These are phyloP conservation scores for Cyclura pinguis DNA, from an alignment of 2,797 vertebrate genomes.

Conservation along the genomic window DNA sequence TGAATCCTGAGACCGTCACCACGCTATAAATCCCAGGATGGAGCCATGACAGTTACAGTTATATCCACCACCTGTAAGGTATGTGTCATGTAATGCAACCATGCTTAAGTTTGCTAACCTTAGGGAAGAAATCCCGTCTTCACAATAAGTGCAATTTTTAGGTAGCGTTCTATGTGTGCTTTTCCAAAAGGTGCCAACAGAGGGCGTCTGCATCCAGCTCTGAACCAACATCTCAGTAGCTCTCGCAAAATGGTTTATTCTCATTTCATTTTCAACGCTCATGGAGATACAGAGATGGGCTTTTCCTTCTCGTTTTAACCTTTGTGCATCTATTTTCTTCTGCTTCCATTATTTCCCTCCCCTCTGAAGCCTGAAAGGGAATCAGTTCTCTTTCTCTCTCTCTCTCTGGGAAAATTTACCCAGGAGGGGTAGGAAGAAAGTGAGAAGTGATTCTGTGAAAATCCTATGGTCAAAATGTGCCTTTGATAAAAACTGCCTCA, in stretches of 20 bases:
- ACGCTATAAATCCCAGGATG: too few species aligned
- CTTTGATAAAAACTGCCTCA: constrained; percentile 49
- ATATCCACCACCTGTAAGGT: too few species aligned
- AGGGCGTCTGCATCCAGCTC: constrained; percentile 78
- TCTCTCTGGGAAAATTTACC: background rate
- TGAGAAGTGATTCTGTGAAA: too few species aligned
- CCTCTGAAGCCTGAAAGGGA: background rate
- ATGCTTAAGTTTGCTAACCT: too few species aligned
- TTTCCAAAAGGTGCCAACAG: constrained; percentile 81
- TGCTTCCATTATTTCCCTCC: background rate
- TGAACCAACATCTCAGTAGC: too few species aligned
- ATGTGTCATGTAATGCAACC: too few species aligned
- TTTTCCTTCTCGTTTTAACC: constrained; percentile 28
- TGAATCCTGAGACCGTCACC: too few species aligned
- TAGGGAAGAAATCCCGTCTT: background rate
- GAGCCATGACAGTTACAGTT: too few species aligned
- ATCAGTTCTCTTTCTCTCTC: background rate
- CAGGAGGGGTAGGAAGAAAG: background rate
- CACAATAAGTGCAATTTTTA: too few species aligned
- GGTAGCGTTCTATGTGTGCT: background rate
- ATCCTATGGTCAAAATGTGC: constrained; percentile 33
- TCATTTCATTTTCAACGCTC: background rate
- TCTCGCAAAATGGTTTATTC: constrained; percentile 34
- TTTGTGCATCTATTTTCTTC: background rate
- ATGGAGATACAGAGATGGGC: background rate